phyloP scores from a whole-genome alignment of 2,888 invertebrate species.

The Xanthia togata region DNA sequence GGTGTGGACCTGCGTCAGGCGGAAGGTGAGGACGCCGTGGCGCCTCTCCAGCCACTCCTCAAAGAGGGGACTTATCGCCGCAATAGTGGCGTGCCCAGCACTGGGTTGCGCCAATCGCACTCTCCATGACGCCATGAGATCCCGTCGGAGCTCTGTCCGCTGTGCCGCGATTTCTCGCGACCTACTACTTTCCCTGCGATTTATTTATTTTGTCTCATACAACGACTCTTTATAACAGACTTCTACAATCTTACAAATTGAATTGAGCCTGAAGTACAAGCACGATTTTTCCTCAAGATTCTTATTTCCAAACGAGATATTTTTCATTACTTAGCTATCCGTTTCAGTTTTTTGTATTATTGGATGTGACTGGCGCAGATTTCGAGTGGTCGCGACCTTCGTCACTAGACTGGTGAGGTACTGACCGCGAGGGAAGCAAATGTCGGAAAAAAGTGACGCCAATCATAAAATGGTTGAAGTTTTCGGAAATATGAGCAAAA shows the following conservation, averaged over 20 bases:
- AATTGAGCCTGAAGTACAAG: not conserved
- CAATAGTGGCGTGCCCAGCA: too few relatives aligned
- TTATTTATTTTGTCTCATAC: not conserved
- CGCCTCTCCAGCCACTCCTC: too few relatives aligned
- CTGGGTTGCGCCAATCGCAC: too few relatives aligned
- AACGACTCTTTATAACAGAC: not conserved
- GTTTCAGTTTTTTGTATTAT: slow-evolving; percentile 61
- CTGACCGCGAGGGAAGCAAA: not conserved
- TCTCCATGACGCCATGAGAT: too few relatives aligned
- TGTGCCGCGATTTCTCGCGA: too few relatives aligned
- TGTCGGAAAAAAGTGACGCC: not conserved
- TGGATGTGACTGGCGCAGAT: not conserved
- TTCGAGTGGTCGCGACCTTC: not conserved
- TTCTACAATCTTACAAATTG: not conserved
- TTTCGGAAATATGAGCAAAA: not conserved
- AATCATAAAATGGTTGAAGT: not conserved
- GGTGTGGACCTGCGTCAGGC: too few relatives aligned
- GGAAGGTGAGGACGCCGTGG: too few relatives aligned
- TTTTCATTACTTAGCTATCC: slow-evolving; percentile 54
- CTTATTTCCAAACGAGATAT: slow-evolving; percentile 34
- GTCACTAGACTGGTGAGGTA: not conserved
- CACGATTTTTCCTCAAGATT: not conserved
- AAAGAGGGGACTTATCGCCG: too few relatives aligned
- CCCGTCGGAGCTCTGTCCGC: too few relatives aligned
- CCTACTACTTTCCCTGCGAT: slow-evolving; percentile 2